Conservation (phyloP, 2,113 vertebrate genomes). For the Pteropus alecto region DNA sequence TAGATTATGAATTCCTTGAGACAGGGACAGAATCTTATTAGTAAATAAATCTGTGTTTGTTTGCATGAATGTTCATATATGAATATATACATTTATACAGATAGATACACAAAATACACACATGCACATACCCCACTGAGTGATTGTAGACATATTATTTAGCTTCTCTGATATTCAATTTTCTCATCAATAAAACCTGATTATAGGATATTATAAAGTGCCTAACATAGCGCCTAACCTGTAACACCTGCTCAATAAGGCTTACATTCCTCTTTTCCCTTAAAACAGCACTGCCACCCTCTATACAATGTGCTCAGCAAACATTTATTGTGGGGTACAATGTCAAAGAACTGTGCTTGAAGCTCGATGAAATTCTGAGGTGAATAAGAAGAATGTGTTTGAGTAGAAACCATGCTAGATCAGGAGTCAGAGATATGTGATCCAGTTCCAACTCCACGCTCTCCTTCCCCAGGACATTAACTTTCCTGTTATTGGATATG, state of each 20-base stretch:
- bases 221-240: neutral
- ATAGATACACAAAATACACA: neutral
- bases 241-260: neutral
- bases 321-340: neutral
- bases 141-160: neutral
- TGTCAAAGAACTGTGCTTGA: neutral
- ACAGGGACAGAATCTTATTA: neutral
- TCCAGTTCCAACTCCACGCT: neutral
- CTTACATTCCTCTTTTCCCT: neutral
- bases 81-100: neutral
- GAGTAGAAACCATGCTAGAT: neutral
- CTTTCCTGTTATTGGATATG: neutral
- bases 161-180: neutral
- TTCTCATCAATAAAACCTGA: neutral
- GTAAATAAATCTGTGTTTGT: constrained; percentile 22
- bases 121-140: neutral
- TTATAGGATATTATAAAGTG: neutral
- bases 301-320: neutral
- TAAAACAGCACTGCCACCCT: neutral
- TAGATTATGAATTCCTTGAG: constrained; percentile 23
- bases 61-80: neutral
- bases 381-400: neutral
- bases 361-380: neutral
- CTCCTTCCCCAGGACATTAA: neutral
- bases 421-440: neutral